Evolutionary conservation across 2,797 vertebrate genomes (phyloP).

Genomic region (Austrolebias charrua): DNA sequence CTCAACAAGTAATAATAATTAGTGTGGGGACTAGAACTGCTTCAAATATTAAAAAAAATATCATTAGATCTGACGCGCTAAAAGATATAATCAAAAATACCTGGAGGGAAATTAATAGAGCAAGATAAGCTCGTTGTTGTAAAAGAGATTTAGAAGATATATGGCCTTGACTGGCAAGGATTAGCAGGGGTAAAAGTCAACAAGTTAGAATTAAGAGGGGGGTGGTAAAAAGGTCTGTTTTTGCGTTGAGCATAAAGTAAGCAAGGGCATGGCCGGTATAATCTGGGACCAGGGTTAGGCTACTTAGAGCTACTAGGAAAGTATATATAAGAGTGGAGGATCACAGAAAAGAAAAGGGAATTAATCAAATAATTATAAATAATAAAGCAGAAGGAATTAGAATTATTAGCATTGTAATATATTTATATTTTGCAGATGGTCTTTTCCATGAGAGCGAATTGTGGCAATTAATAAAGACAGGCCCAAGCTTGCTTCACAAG

Average conservation of each 20-base stretch:
- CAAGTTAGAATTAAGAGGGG: conserved; percentile 26
- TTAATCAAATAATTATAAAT: not conserved
- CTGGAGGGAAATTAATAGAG: not conserved
- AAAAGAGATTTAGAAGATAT: accelerated
- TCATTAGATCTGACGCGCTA: not conserved
- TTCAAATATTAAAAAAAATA: conserved; percentile 63
- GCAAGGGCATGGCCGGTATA: accelerated
- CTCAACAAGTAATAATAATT: conserved; percentile 52
- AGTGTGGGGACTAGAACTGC: conserved; percentile 31
- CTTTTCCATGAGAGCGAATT: conserved; percentile 24
- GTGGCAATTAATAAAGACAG: conserved; percentile 43
- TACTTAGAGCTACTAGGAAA: accelerated
- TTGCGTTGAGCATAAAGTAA: accelerated
- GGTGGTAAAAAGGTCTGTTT: conserved; percentile 13
- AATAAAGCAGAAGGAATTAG: conserved; percentile 15
- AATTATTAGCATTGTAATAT: conserved; percentile 66
- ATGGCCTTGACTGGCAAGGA: conserved; percentile 56
- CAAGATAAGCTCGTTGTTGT: conserved; percentile 32
- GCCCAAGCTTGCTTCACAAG: conserved; percentile 46
- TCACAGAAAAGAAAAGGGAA: accelerated
- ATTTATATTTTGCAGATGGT: conserved; percentile 37
- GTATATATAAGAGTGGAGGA: accelerated
- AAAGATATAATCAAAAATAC: conserved; percentile 29
- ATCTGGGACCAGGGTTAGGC: accelerated
- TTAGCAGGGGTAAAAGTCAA: conserved; percentile 45